Percentiles rank a stretch among this genome's conserved stretches.
phyloP scores from a whole-genome alignment of 2,797 vertebrate genomes.

The Psittacula derbiana region DNA sequence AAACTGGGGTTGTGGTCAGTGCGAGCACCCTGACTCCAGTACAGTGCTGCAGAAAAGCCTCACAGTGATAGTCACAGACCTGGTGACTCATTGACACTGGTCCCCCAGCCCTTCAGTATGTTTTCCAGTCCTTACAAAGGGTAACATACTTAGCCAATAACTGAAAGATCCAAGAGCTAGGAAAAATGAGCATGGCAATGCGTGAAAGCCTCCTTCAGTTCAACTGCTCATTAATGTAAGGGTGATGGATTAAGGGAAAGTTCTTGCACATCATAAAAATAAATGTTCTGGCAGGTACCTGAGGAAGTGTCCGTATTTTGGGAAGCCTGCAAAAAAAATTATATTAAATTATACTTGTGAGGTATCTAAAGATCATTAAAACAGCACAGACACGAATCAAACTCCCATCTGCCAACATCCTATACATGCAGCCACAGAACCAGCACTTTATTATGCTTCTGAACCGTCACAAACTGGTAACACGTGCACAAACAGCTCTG shows the following conservation, averaged over 20 bases:
- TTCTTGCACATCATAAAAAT: not conserved
- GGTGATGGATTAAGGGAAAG: not conserved
- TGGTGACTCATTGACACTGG: not conserved
- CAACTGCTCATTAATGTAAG: not conserved
- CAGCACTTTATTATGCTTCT: not conserved
- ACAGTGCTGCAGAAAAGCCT: not conserved
- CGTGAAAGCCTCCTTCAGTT: not conserved
- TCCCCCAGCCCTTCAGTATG: not conserved
- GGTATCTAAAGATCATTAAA: not conserved
- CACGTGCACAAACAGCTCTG: not conserved
- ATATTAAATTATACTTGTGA: constrained; percentile 13
- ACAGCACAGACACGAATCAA: not conserved
- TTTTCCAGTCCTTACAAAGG: not conserved
- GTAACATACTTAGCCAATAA: not conserved
- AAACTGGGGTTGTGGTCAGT: not conserved
- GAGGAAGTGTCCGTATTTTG: not conserved
- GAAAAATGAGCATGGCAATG: not conserved
- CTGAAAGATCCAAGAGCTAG: not conserved
- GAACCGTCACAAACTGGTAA: not conserved
- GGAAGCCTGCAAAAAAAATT: constrained; percentile 36
- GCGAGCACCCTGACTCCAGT: not conserved
- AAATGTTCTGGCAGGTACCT: constrained; percentile 60
- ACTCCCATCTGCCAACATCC: not conserved
- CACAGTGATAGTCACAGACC: accelerated
- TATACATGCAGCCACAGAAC: not conserved